These are phyloP conservation scores for Chaetorhynchus papuensis DNA, from an alignment of 2,113 vertebrate genomes.

Conservation along the genomic window DNA sequence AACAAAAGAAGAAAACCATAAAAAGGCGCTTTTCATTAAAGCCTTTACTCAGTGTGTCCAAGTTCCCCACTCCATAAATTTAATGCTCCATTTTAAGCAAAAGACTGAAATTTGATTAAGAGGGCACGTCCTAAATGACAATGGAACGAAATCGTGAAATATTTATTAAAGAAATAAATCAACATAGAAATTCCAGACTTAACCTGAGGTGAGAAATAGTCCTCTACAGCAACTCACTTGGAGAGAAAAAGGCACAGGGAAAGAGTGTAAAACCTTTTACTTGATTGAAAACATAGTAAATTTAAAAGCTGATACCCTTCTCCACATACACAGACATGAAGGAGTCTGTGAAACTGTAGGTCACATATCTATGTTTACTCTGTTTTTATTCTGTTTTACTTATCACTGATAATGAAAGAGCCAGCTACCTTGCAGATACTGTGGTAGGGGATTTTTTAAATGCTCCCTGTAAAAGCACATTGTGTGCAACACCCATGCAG, in stretches of 20 bases:
- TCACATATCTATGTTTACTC: neutral
- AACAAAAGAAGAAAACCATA: neutral
- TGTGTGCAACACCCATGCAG: fast-evolving
- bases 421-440: neutral
- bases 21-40: neutral
- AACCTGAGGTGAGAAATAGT: neutral
- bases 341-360: neutral
- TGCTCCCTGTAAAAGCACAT: neutral
- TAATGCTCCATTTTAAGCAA: neutral
- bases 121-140: neutral
- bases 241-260: neutral
- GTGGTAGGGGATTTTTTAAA: neutral
- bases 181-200: neutral
- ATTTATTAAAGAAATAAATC: conserved; percentile 31
- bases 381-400: neutral
- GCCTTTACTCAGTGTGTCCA: neutral
- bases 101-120: conserved; percentile 18
- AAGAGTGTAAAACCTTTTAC: neutral
- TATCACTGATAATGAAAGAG: neutral
- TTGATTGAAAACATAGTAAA: neutral
- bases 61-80: neutral
- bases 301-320: neutral
- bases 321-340: neutral
- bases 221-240: neutral
- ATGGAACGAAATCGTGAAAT: neutral